Percentiles rank a stretch among this genome's conserved stretches.
These are phyloP conservation scores for Drosophila sechellia DNA, from an alignment of 1,140 invertebrate genomes.

Conservation along the genomic window DNA sequence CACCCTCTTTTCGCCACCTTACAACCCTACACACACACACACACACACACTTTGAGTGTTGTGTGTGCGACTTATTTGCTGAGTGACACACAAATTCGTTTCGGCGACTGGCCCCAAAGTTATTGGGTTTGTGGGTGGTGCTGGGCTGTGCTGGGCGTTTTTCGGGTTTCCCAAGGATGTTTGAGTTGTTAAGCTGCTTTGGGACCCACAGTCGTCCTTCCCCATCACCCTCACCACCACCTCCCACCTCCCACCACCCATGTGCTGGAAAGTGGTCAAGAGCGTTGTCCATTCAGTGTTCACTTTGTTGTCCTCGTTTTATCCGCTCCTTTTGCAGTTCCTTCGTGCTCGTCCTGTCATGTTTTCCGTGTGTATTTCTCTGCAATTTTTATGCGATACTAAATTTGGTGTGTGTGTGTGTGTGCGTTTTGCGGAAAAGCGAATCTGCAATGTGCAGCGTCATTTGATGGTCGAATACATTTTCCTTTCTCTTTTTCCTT, in stretches of 20 bases:
- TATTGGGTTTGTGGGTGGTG: slow-evolving; percentile 44
- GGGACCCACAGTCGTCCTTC: background rate
- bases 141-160: slow-evolving; percentile 8
- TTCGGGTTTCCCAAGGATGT: slow-evolving; percentile 49
- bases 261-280: slow-evolving; percentile 60
- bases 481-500: slow-evolving; percentile 8
- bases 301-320: slow-evolving; percentile 33
- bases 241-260: slow-evolving; percentile 4
- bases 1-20: no score
- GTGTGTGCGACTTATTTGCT: slow-evolving; percentile 56
- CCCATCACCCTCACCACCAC: background rate
- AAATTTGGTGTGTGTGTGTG: slow-evolving; percentile 40
- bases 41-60: background rate
- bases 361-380: slow-evolving; percentile 39
- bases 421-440: slow-evolving; percentile 14
- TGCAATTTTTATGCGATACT: slow-evolving; percentile 69
- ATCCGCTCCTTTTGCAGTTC: slow-evolving; percentile 8
- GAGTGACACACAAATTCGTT: slow-evolving; percentile 74
- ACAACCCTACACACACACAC: background rate
- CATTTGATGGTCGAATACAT: slow-evolving; percentile 43
- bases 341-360: slow-evolving; percentile 31
- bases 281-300: slow-evolving; percentile 52
- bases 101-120: slow-evolving; percentile 49
- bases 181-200: slow-evolving; percentile 75
- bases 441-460: slow-evolving; percentile 60